Evolutionary conservation across 2,888 invertebrate species (phyloP).

Genomic region (Calephelis perditalis): DNA sequence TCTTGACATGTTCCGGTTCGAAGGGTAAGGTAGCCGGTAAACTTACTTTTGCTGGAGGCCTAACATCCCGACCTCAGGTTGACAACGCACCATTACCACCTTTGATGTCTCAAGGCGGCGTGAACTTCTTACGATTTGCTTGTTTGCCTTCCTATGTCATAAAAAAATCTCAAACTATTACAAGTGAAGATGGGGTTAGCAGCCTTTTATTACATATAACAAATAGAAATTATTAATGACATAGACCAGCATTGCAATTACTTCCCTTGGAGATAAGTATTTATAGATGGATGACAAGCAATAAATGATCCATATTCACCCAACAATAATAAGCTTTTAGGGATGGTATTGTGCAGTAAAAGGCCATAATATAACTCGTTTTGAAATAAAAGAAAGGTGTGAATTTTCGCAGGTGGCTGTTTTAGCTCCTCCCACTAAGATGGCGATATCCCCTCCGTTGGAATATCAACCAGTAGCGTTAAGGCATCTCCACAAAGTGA

Average conservation of each 20-base stretch:
- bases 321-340: slow-evolving; percentile 72
- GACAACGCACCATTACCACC: no score
- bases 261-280: slow-evolving; percentile 12
- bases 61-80: no score
- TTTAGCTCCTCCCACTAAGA: slow-evolving; percentile 69
- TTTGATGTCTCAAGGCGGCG: no score
- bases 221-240: neutral
- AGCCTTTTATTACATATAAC: no score
- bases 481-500: slow-evolving; percentile 49
- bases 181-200: no score
- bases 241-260: neutral
- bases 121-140: no score
- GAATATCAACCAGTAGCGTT: slow-evolving; percentile 59
- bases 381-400: slow-evolving; percentile 78
- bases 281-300: slow-evolving; percentile 58
- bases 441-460: slow-evolving; percentile 67
- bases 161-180: no score
- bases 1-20: no score
- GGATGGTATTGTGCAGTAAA: slow-evolving; percentile 68
- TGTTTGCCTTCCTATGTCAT: no score
- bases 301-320: slow-evolving; percentile 64
- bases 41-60: no score
- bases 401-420: slow-evolving; percentile 71
- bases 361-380: slow-evolving; percentile 73
- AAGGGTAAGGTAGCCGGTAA: no score